A percentile compares a stretch with the other conserved stretches of the same genome.
These are phyloP conservation scores for Dromaius novaehollandiae DNA, from an alignment of 2,113 vertebrate genomes.

Conservation along the genomic window DNA sequence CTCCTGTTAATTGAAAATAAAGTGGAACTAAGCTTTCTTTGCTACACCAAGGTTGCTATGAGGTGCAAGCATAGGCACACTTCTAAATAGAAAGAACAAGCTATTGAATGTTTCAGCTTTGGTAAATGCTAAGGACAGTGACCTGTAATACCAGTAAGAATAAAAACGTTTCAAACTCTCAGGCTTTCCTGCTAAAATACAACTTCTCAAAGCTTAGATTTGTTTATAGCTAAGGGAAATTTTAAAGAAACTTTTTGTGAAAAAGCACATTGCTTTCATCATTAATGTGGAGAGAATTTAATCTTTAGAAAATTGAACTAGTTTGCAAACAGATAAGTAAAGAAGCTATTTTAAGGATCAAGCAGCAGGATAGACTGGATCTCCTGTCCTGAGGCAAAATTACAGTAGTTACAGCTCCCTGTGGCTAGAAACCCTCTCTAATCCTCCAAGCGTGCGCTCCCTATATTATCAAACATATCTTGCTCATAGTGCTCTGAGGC, in stretches of 20 bases:
- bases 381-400: constrained; percentile 1
- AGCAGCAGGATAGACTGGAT: constrained; percentile 21
- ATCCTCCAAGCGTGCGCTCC: neutral
- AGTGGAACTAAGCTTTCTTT: constrained; percentile 71
- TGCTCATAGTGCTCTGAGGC: neutral
- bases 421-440: neutral
- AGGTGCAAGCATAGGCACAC: constrained; percentile 5
- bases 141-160: constrained; percentile 41
- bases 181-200: neutral
- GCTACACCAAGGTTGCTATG: constrained; percentile 57
- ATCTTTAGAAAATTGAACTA: constrained; percentile 24
- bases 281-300: constrained; percentile 6
- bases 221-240: neutral
- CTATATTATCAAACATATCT: accelerated
- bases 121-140: constrained; percentile 34
- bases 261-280: neutral
- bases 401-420: neutral
- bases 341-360: constrained; percentile 33
- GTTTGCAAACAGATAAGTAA: neutral
- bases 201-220: neutral
- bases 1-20: constrained; percentile 76
- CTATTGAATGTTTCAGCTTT: constrained; percentile 46
- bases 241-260: neutral
- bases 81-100: constrained; percentile 65
- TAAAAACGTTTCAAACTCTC: neutral